These are phyloP conservation scores for Drosophila neonasuta DNA, from an alignment of 2,888 invertebrate species.

Conservation along the genomic window DNA sequence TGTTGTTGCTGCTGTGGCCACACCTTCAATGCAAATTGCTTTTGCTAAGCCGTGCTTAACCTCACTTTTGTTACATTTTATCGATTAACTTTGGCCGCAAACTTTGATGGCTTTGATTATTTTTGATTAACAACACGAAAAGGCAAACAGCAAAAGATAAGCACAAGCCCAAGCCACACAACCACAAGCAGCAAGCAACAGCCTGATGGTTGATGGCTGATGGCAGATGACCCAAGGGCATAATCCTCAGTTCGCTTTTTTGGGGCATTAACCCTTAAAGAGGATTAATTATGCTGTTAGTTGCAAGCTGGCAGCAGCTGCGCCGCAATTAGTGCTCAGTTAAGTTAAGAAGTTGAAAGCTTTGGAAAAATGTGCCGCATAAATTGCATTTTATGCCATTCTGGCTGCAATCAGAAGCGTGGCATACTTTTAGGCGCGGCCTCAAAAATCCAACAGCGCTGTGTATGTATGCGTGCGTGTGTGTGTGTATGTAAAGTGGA, in stretches of 20 bases:
- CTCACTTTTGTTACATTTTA: conserved; percentile 22
- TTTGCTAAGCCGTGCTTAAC: conserved; percentile 19
- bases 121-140: conserved; percentile 46
- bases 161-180: not conserved
- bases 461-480: conserved; percentile 2
- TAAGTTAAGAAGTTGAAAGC: conserved; percentile 44
- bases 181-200: too few species aligned
- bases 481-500: conserved; percentile 2
- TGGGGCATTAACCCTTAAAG: conserved; percentile 18
- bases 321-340: conserved; percentile 47
- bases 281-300: conserved; percentile 63
- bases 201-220: not conserved
- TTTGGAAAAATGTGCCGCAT: conserved; percentile 32
- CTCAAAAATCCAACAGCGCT: conserved; percentile 9
- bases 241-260: conserved; percentile 16
- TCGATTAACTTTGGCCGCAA: conserved; percentile 36
- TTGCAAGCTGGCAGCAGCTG: conserved; percentile 41
- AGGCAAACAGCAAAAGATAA: conserved; percentile 4
- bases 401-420: conserved; percentile 37
- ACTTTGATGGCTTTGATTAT: conserved; percentile 34
- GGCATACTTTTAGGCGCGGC: conserved; percentile 43
- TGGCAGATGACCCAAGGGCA: conserved; percentile 5
- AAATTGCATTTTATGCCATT: conserved; percentile 55
- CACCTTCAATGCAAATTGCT: conserved; percentile 33
- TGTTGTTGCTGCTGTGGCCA: not conserved